Base-by-base conservation (phyloP, 1,140 invertebrate genomes). In the Drosophila kanapiae region DNA sequence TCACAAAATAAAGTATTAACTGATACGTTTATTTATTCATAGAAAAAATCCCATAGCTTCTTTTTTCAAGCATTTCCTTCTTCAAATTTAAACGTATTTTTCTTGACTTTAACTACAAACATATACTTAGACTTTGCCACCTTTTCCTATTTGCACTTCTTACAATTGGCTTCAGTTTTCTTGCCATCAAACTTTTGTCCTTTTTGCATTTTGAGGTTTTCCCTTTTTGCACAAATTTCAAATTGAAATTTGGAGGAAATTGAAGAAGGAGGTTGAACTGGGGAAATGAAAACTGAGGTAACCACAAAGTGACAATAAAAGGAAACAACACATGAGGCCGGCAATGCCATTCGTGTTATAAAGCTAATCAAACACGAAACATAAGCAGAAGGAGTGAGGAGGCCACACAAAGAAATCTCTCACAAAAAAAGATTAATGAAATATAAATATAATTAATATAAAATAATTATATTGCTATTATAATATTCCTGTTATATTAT, bases 271-370 rank as follows among this genome's bases (percentile, higher is more conserved):
- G 48, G 23, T 14, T 31, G 18, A 67, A 57, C 40, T 40, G 29
- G 33, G 45, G 37, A 69, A 72, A 69, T 51, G 53, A 57, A 59
- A 72, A 51, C 64, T 70, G 45, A 29, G 43, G 14, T 42, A 27
- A 35, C 64, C 64, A 16, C 42, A 69, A 54, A 69, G 45, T 72
- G 64, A 37, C 47, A 65, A 33, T 54, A 45, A 70, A 65, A 59
- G 43, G n/a, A 37, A 48, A n/a, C 14, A 59, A 68, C 58, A 68
- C 14, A 61, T 38, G 16, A 27, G 11, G 11, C 13, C 51, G 14
- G 13, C 16, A 23, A n/a, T 13, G 37, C 13, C 16, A 23, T n/a
- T 56, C 14, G 18, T 63, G 59, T 29, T 35, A 68, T 47, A 67
- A 47, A 61, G 57, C 63, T 61, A 67, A 67, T 61, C 31, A 16